These are phyloP conservation scores for Megaleporinus macrocephalus DNA, from an alignment of 2,113 vertebrate genomes.

Conservation along the genomic window DNA sequence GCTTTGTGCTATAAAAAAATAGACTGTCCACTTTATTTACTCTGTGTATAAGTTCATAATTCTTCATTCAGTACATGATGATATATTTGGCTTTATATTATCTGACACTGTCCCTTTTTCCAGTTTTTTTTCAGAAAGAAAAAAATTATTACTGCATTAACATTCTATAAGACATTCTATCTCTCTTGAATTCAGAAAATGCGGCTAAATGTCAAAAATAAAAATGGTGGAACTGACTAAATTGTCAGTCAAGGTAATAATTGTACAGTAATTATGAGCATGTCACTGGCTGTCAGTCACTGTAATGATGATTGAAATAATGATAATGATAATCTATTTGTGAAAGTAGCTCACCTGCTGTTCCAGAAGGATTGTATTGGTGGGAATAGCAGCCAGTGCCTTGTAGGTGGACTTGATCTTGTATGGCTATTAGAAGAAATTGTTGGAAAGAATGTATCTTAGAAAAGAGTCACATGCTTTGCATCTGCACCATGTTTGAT, in stretches of 20 bases:
- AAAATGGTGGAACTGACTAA: neutral
- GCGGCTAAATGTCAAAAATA: neutral
- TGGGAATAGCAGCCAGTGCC: conserved; percentile 94
- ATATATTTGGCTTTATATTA: too few relatives aligned
- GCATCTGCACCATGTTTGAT: neutral
- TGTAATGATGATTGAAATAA: neutral
- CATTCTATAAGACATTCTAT: too few relatives aligned
- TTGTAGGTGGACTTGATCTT: conserved; percentile 96
- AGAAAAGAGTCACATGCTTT: neutral
- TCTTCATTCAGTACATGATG: too few relatives aligned
- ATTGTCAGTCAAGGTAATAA: conserved; percentile 4
- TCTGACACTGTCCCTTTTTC: too few relatives aligned
- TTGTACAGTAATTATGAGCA: conserved; percentile 19
- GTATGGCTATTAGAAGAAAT: conserved; percentile 78
- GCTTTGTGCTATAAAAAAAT: too few relatives aligned
- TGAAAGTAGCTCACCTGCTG: conserved; percentile 88
- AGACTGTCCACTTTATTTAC: too few relatives aligned
- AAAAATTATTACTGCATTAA: neutral
- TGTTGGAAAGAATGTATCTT: conserved; percentile 21
- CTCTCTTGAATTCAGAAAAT: too few relatives aligned
- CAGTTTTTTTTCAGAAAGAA: neutral
- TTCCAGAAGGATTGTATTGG: conserved; percentile 93
- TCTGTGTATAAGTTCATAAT: too few relatives aligned
- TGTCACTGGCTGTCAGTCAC: neutral
- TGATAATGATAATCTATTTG: neutral